phyloP scores from a whole-genome alignment of 1,140 invertebrate genomes.

The Thaumetopoea pityocampa region DNA sequence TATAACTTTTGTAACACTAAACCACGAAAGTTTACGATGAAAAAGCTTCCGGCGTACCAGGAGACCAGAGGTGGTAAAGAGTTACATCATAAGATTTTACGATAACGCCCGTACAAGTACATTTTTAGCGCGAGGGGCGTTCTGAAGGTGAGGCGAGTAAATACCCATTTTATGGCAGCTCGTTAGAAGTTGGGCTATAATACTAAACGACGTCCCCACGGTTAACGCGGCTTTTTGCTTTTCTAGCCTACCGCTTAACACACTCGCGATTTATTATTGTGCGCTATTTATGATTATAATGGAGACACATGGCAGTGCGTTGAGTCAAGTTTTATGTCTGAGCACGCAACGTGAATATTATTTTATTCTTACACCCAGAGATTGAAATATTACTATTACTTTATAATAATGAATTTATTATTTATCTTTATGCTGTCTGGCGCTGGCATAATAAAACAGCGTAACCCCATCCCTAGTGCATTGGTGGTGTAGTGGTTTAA shows the following conservation, averaged over 20 bases:
- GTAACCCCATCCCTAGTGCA: no score
- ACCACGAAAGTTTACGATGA: background rate
- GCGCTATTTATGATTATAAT: conserved; percentile 21
- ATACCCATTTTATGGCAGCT: conserved; percentile 58
- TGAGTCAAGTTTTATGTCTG: no score
- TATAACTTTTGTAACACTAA: background rate
- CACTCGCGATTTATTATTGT: conserved; percentile 44
- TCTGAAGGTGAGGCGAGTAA: conserved; percentile 48
- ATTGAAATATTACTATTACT: no score
- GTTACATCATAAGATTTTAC: conserved; percentile 41
- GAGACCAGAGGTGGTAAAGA: conserved; percentile 22
- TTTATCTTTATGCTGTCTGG: no score
- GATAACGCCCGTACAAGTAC: conserved; percentile 29
- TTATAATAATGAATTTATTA: no score
- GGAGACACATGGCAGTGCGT: background rate
- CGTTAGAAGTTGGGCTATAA: conserved; percentile 64
- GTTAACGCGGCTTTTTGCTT: conserved; percentile 47
- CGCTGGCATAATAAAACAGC: no score
- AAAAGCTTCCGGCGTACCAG: conserved; percentile 13
- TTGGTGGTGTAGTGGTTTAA: no score
- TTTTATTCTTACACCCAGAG: no score
- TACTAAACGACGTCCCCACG: conserved; percentile 47
- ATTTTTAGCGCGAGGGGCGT: conserved; percentile 37
- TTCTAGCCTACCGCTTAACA: conserved; percentile 47
- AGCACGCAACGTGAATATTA: no score